Evolutionary conservation across 2,888 invertebrate genomes (phyloP), one percentile per base, ranked within the genome.

Genomic region (Helicoverpa assulta): DNA sequence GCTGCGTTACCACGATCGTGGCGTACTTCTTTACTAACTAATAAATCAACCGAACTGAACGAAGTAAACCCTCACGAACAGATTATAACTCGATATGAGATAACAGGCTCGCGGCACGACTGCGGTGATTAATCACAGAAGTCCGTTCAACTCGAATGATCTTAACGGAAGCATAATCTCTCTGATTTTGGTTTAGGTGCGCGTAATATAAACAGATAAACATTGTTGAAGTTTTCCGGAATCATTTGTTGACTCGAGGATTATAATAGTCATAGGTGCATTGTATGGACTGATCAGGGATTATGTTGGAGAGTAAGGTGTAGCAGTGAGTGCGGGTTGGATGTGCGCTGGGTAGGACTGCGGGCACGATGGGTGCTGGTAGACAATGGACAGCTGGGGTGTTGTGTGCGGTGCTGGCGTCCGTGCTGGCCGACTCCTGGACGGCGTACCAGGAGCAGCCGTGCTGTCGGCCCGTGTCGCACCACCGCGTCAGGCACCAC

Each of bases 381-480:
- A 80, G 85, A 80, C 89, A 87, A 84, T 92, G 93, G 92, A 90
- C 90, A 72, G 87, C 88, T 63, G 91, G 90, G 84, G 85, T 94
- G 85, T 80, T 94, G 83, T 92, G 91, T 90, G 90, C 88, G 60
- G 83, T 92, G 87, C 77, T 93, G 86, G 92, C 91, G 85, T 96
- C 95, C 82, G 96, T 92, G 80, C 93, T 94, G 91, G 97, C 96
- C 81, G 97, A 96, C 93, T 97, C 96, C 85, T 97, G 97, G 97
- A 96, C 96, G 55, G 96, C 96, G 84, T 97, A 96, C 89, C 96
- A 96, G 94, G 97, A 97, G 92, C 96, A 96, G 89, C 97, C 97
- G 55, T 97, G 97, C 89, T 97, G 97, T 91, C 94, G 96, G 67
- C 96, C 96, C 53, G 94, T 94, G 67, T 92, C 96, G 70, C 96